These are phyloP conservation scores for Agrochola lota DNA, from an alignment of 2,888 invertebrate genomes.

Conservation along the genomic window DNA sequence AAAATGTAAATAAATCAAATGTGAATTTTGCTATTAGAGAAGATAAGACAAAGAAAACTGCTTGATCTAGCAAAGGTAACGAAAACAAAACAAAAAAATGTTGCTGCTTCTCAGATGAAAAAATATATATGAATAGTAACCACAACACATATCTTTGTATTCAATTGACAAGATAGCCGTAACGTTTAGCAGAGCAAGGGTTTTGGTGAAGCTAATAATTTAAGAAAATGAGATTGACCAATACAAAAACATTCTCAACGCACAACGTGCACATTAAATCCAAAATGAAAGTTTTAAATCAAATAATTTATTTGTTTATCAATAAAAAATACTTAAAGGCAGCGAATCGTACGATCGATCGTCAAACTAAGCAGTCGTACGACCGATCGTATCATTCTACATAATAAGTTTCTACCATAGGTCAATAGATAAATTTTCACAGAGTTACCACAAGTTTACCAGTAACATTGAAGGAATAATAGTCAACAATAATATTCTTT, in stretches of 20 bases:
- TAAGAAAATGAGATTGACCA: constrained; percentile 57
- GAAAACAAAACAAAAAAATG: not conserved
- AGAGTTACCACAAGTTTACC: constrained; percentile 61
- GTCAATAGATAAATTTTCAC: constrained; percentile 18
- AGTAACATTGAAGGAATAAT: constrained; percentile 31
- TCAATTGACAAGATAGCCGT: constrained; percentile 10
- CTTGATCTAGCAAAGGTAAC: not conserved
- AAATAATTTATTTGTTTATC: constrained; percentile 11
- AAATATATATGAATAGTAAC: not conserved
- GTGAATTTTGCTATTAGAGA: no score
- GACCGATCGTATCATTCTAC: constrained; percentile 3
- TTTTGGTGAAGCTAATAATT: constrained; percentile 53
- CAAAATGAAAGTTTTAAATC: constrained; percentile 33
- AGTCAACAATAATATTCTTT: constrained; percentile 55
- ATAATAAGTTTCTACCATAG: constrained; percentile 16
- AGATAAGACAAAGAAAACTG: not conserved
- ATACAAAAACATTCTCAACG: constrained; percentile 33
- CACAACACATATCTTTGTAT: no score
- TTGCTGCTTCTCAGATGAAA: no score
- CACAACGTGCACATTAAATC: constrained; percentile 39
- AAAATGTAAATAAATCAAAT: not conserved
- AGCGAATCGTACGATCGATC: constrained; percentile 18
- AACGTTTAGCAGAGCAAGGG: constrained; percentile 38
- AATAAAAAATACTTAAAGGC: not conserved
- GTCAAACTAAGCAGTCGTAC: constrained; percentile 5